phyloP scores from a whole-genome alignment of 2,113 vertebrate species.

The Oncorhynchus mykiss region DNA sequence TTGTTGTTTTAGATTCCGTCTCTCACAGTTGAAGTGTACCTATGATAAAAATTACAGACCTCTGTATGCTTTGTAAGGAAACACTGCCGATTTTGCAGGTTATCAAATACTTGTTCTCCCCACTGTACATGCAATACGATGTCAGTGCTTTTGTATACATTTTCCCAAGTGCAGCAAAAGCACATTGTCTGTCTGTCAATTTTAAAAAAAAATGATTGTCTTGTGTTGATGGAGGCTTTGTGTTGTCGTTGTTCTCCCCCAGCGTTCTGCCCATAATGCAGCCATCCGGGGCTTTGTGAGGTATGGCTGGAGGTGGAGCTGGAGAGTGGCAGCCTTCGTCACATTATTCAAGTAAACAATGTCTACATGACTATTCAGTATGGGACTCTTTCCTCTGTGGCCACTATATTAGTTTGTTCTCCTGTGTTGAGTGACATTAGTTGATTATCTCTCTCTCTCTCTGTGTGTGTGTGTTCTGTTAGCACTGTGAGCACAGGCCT shows the following conservation, averaged over 20 bases:
- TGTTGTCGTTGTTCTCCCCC: slow-evolving; percentile 14
- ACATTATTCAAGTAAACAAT: slow-evolving; percentile 87
- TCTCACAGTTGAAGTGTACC: too few species aligned
- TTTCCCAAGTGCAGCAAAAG: background rate
- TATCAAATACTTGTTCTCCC: too few species aligned
- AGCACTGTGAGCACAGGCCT: slow-evolving; percentile 82
- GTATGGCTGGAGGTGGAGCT: slow-evolving; percentile 95
- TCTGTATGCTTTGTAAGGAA: too few species aligned
- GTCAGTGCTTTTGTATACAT: background rate
- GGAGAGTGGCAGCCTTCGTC: slow-evolving; percentile 85
- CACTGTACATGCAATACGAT: background rate
- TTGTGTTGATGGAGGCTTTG: background rate
- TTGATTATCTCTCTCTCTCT: background rate
- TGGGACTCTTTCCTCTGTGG: background rate
- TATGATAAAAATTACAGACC: too few species aligned
- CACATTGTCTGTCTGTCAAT: background rate
- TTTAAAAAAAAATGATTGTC: background rate
- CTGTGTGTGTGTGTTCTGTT: background rate
- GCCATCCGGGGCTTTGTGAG: slow-evolving; percentile 86
- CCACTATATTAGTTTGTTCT: background rate
- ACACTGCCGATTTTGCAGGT: too few species aligned
- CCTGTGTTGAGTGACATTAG: background rate
- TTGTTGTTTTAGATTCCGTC: too few species aligned
- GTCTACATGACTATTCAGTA: too few species aligned
- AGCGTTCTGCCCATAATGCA: slow-evolving; percentile 87